A percentile compares a stretch with the other conserved stretches of the same genome.
Evolutionary conservation across 2,113 vertebrate species (phyloP).

Genomic region (Cervus canadensis): DNA sequence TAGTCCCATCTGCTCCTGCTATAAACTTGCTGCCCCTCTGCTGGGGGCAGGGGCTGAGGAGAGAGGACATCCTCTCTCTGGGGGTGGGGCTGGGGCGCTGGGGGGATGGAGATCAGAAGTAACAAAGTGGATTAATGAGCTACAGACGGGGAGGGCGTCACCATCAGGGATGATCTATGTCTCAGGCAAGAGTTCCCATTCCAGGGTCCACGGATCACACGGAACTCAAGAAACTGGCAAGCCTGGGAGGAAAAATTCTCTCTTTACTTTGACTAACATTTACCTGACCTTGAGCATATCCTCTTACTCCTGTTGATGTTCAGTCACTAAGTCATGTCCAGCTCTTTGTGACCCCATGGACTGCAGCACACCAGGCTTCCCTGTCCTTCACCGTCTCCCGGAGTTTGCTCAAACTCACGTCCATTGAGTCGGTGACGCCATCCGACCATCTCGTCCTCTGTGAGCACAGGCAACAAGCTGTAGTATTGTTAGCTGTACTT

Average conservation of each 20-base stretch:
- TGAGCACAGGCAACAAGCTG: too few species aligned
- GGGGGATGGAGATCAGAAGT: background rate
- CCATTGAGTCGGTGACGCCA: background rate
- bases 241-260: background rate
- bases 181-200: background rate
- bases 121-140: background rate
- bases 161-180: background rate
- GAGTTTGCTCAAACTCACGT: background rate
- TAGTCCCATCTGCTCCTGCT: background rate
- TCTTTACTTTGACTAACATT: background rate
- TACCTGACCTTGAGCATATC: background rate
- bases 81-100: fast-evolving
- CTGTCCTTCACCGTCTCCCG: background rate
- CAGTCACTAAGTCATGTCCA: background rate
- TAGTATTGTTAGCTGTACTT: fast-evolving
- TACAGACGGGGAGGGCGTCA: background rate
- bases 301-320: fast-evolving
- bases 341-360: background rate
- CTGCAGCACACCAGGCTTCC: background rate
- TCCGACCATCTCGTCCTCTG: background rate
- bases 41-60: background rate
- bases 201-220: background rate
- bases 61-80: background rate
- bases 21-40: background rate
- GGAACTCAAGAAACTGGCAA: background rate